These are phyloP conservation scores for Cantharis lateralis DNA, from an alignment of 2,888 invertebrate species.

Conservation along the genomic window DNA sequence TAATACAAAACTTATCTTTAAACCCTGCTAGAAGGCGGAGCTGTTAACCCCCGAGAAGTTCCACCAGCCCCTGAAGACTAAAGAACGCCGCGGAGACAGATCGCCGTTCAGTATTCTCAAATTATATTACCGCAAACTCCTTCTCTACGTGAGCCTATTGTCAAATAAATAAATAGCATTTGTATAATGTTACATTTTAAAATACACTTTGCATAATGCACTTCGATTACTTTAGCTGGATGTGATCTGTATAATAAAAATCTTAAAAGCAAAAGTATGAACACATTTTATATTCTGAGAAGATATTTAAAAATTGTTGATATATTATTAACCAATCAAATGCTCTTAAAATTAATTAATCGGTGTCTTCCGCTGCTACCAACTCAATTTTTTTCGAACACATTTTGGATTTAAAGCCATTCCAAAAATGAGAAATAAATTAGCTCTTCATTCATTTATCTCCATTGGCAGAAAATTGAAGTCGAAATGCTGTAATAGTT, in stretches of 20 bases:
- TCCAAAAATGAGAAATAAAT: no score
- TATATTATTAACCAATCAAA: background rate
- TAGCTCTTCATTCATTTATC: background rate
- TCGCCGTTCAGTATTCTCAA: conserved; percentile 56
- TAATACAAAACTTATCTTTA: conserved; percentile 45
- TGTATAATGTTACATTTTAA: conserved; percentile 58
- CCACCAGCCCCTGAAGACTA: conserved; percentile 30
- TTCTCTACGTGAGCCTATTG: conserved; percentile 58
- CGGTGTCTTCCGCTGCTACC: background rate
- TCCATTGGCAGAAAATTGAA: background rate
- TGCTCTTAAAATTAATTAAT: background rate
- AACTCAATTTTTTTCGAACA: background rate
- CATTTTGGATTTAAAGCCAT: no score
- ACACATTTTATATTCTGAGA: background rate
- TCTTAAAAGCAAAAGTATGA: conserved; percentile 8
- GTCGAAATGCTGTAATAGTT: background rate
- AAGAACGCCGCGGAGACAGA: conserved; percentile 49
- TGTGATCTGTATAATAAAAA: conserved; percentile 50
- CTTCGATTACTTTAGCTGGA: conserved; percentile 39
- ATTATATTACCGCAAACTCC: conserved; percentile 56
- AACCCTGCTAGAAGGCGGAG: conserved; percentile 32
- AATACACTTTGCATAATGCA: conserved; percentile 57
- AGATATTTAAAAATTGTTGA: background rate
- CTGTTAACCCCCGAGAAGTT: conserved; percentile 26
- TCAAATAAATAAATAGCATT: conserved; percentile 59